Evolutionary conservation across 2,888 invertebrate genomes (phyloP), one percentile per base, ranked within the genome.

Genomic region (Agrotis exclamationis): DNA sequence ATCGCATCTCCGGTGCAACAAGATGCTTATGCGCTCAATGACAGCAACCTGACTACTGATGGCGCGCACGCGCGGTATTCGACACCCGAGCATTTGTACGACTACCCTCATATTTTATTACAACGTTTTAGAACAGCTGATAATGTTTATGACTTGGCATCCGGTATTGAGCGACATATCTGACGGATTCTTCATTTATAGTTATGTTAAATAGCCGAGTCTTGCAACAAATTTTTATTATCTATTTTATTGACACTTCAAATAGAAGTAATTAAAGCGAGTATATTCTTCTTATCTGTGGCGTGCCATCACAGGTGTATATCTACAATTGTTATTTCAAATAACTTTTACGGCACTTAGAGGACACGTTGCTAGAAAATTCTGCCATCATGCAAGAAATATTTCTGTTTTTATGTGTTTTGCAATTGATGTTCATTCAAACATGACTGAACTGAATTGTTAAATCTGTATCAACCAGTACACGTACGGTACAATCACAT

Each of bases 1-100:
- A 75, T 63, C 57, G 65, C 79, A 81, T 76, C 81, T 81, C 82
- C 76, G 76, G 72, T 70, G 79, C 76, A 81, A 82, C 65, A 63
- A 79, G 74, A 73, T 63, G 63, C 85, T 83, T 84, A 83, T 86
- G 88, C 80, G 82, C 83, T 82, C 83, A 82, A 75, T 74, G 78
- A 78, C 78, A 79, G 89, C 86, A 87, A 91, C 82, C 56, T 65
- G 90, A 91, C 71, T 82, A 86, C 79, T 85, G 85, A 87, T 82
- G 74, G 75, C 63, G 81, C 88, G 93, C 93, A 93, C 93, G 94
- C 90, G 93, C 91, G 80, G 85, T 74, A 92, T 83, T 80, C 74
- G 91, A 92, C 90, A 89, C 91, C 88, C 69, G 80, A 82, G 86
- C 80, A 87, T 89, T 87, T 88, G 77, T 83, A 86, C 82, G 87